phyloP scores from a whole-genome alignment of 2,113 vertebrate species.

The Castor canadensis region DNA sequence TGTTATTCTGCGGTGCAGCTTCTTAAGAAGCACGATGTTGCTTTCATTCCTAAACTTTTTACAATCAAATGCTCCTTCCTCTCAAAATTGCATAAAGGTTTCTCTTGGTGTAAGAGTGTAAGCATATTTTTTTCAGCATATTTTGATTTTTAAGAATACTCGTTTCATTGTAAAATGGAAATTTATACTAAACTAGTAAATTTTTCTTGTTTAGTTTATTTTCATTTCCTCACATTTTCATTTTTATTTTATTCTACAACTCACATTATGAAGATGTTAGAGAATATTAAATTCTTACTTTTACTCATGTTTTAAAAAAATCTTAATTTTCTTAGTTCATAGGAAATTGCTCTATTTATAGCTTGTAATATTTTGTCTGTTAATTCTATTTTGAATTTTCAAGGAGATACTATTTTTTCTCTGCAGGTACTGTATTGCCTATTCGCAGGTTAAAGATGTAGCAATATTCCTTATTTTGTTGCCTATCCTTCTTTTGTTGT shows the following conservation, averaged over 20 bases:
- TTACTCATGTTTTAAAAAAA: not conserved
- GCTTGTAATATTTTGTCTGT: not conserved
- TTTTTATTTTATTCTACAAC: not conserved
- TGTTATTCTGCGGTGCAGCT: not conserved
- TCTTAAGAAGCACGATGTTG: not conserved
- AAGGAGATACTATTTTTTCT: not conserved
- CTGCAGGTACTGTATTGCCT: not conserved
- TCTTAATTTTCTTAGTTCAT: not conserved
- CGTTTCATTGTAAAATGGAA: not conserved
- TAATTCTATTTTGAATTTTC: not conserved
- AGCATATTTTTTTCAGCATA: not conserved
- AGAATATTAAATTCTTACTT: not conserved
- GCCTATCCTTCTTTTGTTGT: not conserved
- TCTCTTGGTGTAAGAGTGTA: not conserved
- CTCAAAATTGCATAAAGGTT: not conserved
- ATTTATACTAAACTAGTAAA: not conserved
- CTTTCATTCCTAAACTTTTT: not conserved
- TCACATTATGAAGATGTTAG: not conserved
- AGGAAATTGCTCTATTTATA: not conserved
- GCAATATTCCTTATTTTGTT: not conserved
- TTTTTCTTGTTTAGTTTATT: not conserved
- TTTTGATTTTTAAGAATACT: not conserved
- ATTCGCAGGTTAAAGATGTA: too few relatives aligned
- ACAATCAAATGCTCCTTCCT: not conserved
- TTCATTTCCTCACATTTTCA: not conserved